Evolutionary conservation across 1,140 invertebrate genomes (phyloP).

Genomic region (Temnothorax longispinosus): DNA sequence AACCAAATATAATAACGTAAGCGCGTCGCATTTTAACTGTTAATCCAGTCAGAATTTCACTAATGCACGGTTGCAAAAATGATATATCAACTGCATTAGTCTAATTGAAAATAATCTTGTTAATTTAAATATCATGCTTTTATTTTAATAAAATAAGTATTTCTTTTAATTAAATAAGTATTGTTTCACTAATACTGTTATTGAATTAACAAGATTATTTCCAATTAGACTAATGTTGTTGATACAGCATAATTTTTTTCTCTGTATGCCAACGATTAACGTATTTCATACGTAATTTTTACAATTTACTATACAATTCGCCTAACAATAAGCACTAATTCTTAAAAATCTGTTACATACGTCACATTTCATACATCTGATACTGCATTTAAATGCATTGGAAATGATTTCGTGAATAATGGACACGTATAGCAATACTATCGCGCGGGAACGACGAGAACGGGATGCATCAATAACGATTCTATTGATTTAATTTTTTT

Average conservation of each 20-base stretch:
- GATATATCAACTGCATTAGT: too few species aligned
- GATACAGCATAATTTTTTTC: too few species aligned
- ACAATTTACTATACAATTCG: not conserved
- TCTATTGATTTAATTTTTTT: slow-evolving; percentile 58
- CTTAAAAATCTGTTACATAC: not conserved
- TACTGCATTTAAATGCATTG: slow-evolving; percentile 2
- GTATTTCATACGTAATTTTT: not conserved
- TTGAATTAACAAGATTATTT: too few species aligned
- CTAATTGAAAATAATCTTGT: too few species aligned
- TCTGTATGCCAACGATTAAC: not conserved
- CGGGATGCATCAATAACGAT: slow-evolving; percentile 35
- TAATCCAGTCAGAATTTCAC: not conserved
- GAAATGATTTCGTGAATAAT: slow-evolving; percentile 25
- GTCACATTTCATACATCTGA: not conserved
- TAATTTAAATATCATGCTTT: too few species aligned
- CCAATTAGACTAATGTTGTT: too few species aligned
- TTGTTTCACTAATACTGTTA: too few species aligned
- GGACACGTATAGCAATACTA: not conserved
- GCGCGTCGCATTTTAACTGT: not conserved
- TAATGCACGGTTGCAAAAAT: not conserved
- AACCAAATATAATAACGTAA: slow-evolving; percentile 42
- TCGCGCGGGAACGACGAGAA: not conserved
- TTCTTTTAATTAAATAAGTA: too few species aligned
- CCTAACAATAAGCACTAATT: not conserved
- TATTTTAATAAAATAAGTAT: too few species aligned